Base-by-base conservation (phyloP, 2,888 invertebrate species). In the Muscina levida region DNA sequence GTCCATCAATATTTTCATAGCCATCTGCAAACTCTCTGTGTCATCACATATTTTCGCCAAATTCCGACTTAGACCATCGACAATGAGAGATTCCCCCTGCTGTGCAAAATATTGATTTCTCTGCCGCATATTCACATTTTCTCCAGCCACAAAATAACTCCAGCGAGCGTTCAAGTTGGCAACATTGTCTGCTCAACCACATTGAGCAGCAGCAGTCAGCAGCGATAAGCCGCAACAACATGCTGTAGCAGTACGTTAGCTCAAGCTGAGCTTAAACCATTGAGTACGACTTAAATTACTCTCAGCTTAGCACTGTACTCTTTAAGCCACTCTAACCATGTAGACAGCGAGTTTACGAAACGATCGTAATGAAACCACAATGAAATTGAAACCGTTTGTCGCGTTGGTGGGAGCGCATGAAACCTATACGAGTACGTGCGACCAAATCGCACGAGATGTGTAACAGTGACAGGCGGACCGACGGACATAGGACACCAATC, bases 271-370 rank as follows among this genome's bases (percentile, higher is more conserved):
- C 15, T 26, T 57, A 72, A 39, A n/a, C n/a, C n/a, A n/a, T n/a
- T n/a, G n/a, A n/a, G n/a, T 24, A 46, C 31, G 48, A 42, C 56
- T n/a, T n/a, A n/a, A n/a, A n/a, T n/a, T 73, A 77, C 77, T 77
- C 51, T 72, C 65, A 39, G 42, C 51, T 72, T 56, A 39, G 42
- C 31, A 17, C 17, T n/a, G 37, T 15, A 44, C 44, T 44, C 10
- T 31, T n/a, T 26, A 2, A 56, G 31, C 31, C 3, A 8, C 31
- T 31, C 31, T 31, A 8, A 31, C 31, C 31, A 8, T 22, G 39
- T 19, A 10, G n/a, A 59, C 17, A 17, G 1, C 22, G 22, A 53
- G 10, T 53, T 53, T 53, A 22, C 53, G 22, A 51, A 22, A 17
- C 56, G 37, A 66, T 44, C 19, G 17, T 72, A 72, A 51, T 42